A percentile compares a stretch with the other conserved stretches of the same genome.
These are phyloP conservation scores for Odontesthes bonariensis DNA, from an alignment of 2,113 vertebrate genomes.

Conservation along the genomic window DNA sequence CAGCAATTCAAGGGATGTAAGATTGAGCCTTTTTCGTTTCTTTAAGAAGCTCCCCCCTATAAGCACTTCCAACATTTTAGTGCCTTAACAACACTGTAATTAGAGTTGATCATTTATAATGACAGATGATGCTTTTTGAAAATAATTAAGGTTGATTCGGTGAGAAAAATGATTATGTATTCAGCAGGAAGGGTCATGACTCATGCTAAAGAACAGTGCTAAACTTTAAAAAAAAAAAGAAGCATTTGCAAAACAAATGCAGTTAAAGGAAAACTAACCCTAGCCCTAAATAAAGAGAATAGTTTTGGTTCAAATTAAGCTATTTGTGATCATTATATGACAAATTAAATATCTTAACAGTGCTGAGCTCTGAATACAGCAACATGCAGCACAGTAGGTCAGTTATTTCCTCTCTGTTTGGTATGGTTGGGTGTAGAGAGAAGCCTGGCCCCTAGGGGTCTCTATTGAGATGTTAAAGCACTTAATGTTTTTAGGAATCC, in stretches of 20 bases:
- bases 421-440: conserved; percentile 10
- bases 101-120: conserved; percentile 45
- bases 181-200: background rate
- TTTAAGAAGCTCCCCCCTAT: background rate
- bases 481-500: conserved; percentile 8
- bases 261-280: too few species aligned
- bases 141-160: conserved; percentile 41
- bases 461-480: conserved; percentile 6
- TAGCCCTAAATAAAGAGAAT: too few species aligned
- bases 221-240: background rate
- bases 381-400: background rate
- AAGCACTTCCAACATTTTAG: conserved; percentile 39
- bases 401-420: conserved; percentile 6
- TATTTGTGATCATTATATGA: too few species aligned
- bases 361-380: background rate
- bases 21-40: conserved; percentile 11
- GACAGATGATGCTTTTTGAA: conserved; percentile 39
- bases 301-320: too few species aligned
- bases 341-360: background rate
- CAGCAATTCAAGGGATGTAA: background rate
- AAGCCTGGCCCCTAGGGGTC: conserved; percentile 28
- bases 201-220: background rate
- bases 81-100: conserved; percentile 58
- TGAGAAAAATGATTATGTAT: conserved; percentile 30
- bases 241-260: background rate